Evolutionary conservation across 2,113 vertebrate species (phyloP).

Genomic region (Apodemus speciosus): DNA sequence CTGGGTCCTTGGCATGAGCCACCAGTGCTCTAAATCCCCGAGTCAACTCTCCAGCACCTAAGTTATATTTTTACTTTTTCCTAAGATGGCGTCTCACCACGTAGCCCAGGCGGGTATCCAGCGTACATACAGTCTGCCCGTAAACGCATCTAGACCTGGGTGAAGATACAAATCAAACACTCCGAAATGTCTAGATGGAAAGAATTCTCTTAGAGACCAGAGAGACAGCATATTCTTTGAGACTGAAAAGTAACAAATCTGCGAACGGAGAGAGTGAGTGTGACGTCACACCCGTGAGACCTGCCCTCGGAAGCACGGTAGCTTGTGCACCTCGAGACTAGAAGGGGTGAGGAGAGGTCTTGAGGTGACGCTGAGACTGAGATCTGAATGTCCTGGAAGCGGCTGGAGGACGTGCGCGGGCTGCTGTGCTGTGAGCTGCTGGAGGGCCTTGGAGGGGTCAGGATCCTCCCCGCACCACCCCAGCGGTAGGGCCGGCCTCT

Average conservation of each 20-base stretch:
- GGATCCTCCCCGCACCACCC: neutral
- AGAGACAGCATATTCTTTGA: neutral
- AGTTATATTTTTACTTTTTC: neutral
- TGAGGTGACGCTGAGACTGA: neutral
- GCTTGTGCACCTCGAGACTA: neutral
- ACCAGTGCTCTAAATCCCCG: neutral
- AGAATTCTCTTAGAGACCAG: conserved; percentile 27
- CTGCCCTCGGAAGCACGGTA: neutral
- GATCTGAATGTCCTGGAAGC: neutral
- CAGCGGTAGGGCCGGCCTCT: neutral
- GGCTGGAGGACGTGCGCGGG: neutral
- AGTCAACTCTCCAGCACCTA: neutral
- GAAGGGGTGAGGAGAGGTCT: neutral
- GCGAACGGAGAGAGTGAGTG: neutral
- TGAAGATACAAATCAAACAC: conserved; percentile 38
- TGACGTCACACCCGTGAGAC: neutral
- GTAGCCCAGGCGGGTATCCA: neutral
- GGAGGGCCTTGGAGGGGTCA: neutral
- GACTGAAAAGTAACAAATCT: neutral
- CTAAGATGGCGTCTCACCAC: neutral
- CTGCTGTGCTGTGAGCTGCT: neutral
- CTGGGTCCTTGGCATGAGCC: neutral
- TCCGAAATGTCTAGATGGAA: neutral
- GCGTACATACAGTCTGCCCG: neutral
- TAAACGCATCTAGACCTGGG: neutral